Evolutionary conservation across 2,797 vertebrate species (phyloP).

Genomic region (Sitta carolinensis): DNA sequence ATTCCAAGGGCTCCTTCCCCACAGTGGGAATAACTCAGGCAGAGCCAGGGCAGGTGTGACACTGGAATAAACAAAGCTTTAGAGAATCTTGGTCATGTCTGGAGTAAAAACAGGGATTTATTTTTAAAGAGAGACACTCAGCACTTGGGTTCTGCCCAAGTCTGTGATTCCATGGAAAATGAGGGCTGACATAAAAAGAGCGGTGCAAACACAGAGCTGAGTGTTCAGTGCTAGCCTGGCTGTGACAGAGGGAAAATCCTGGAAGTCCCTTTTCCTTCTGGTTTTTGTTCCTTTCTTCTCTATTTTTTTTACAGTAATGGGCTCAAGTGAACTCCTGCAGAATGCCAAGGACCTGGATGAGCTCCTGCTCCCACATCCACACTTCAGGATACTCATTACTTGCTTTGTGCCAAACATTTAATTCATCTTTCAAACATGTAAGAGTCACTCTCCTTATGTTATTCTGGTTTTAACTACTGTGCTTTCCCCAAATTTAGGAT

Average conservation of each 20-base stretch:
- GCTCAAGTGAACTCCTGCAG: neutral
- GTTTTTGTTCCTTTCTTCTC: neutral
- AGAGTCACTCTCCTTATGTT: neutral
- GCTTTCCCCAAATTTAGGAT: accelerated
- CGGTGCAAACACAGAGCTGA: neutral
- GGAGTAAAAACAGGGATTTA: neutral
- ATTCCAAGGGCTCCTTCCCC: neutral
- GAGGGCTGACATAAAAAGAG: neutral
- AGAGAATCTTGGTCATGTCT: neutral
- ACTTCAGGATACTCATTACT: accelerated
- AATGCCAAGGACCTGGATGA: neutral
- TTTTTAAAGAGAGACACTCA: neutral
- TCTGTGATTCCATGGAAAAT: neutral
- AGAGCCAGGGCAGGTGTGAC: neutral
- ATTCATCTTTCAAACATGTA: accelerated
- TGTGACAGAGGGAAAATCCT: neutral
- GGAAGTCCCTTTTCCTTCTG: neutral
- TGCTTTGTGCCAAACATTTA: neutral
- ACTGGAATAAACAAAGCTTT: neutral
- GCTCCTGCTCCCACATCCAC: neutral
- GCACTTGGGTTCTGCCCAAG: neutral
- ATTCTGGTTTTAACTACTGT: neutral
- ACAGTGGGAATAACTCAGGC: neutral
- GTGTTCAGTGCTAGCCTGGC: neutral
- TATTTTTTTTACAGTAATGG: neutral